These are phyloP conservation scores for Tiliacea citrago DNA, from an alignment of 2,888 invertebrate genomes.

Conservation along the genomic window DNA sequence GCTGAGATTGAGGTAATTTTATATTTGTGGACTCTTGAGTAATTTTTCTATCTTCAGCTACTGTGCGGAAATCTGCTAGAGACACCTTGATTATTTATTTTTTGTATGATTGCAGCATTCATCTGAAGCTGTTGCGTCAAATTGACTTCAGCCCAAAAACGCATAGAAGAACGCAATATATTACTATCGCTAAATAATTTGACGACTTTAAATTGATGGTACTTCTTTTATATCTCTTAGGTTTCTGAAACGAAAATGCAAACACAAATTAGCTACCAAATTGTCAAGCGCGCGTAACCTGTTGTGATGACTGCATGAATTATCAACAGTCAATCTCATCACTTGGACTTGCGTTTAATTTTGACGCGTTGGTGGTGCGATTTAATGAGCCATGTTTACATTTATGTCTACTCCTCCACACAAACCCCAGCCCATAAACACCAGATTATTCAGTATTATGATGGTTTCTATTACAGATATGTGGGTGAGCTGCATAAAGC, in stretches of 20 bases:
- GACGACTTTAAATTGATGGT: background rate
- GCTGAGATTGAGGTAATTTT: slow-evolving; percentile 93
- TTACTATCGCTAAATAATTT: background rate
- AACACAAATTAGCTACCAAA: background rate
- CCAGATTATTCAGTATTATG: background rate
- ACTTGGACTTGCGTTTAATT: background rate
- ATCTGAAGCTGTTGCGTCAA: background rate
- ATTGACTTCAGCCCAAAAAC: background rate
- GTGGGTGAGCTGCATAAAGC: slow-evolving; percentile 98
- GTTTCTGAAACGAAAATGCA: background rate
- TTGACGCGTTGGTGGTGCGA: background rate
- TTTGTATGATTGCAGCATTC: background rate
- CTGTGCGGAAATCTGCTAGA: background rate
- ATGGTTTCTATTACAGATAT: slow-evolving; percentile 88
- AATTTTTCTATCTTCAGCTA: background rate
- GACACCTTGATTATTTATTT: background rate
- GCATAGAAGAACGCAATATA: background rate
- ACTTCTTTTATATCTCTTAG: background rate
- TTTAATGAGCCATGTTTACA: background rate
- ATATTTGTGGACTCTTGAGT: too few relatives aligned
- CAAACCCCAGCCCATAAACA: too few relatives aligned
- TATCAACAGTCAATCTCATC: background rate
- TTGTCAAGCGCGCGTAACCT: background rate
- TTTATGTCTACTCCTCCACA: background rate
- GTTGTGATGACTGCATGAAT: background rate